These are phyloP conservation scores for Spodoptera picta DNA, from an alignment of 2,888 invertebrate genomes.

Conservation along the genomic window DNA sequence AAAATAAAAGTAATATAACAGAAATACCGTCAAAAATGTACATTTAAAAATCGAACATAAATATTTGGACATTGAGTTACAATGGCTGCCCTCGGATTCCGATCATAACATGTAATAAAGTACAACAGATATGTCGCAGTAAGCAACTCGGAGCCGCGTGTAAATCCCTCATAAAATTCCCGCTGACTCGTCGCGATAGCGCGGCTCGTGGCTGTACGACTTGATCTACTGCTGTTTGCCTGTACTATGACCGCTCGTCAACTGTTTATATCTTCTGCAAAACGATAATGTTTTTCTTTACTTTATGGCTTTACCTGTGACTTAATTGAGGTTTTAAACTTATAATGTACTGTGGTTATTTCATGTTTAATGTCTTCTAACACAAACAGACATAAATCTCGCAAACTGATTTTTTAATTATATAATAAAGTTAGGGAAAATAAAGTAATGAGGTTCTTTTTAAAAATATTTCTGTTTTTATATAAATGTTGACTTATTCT, in stretches of 20 bases:
- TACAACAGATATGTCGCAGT: constrained; percentile 38
- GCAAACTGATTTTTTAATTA: too few relatives aligned
- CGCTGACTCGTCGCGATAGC: constrained; percentile 31
- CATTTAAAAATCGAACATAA: too few relatives aligned
- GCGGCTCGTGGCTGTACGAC: constrained; percentile 4
- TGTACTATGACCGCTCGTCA: constrained; percentile 9
- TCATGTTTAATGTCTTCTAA: too few relatives aligned
- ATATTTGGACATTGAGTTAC: background rate
- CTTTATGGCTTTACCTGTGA: background rate
- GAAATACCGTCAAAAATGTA: too few relatives aligned
- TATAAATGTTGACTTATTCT: background rate
- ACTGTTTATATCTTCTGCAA: constrained; percentile 20
- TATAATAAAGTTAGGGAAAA: too few relatives aligned
- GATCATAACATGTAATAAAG: constrained; percentile 50
- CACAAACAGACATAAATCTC: too few relatives aligned
- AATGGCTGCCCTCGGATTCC: constrained; percentile 5
- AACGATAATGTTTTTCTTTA: constrained; percentile 6
- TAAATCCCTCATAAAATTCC: constrained; percentile 44
- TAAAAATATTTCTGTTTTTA: background rate
- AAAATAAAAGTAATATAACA: too few relatives aligned
- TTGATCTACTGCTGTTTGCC: constrained; percentile 34
- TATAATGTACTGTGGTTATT: too few relatives aligned
- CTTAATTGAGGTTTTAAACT: background rate
- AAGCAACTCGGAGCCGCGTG: constrained; percentile 35
- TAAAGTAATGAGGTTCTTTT: background rate